Conservation (phyloP, 2,888 invertebrate genomes). For the Chrysolina americana region DNA sequence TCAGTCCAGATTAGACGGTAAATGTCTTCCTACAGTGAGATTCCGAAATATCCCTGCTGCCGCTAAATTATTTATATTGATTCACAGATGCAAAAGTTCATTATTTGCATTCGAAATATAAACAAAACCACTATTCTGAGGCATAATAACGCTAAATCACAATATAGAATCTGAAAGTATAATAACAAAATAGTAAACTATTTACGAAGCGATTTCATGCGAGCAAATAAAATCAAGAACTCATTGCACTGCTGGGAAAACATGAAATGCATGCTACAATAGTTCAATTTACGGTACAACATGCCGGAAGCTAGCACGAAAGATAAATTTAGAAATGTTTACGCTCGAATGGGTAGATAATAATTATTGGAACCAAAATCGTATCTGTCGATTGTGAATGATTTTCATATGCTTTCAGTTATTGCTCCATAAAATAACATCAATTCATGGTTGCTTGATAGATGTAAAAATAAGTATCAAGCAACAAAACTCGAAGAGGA, state of each 20-base stretch:
- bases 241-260: not conserved
- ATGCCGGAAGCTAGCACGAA: not conserved
- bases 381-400: not conserved
- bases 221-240: not conserved
- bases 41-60: too few species aligned
- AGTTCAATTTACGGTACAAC: constrained; percentile 8
- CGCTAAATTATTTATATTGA: too few species aligned
- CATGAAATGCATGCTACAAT: not conserved
- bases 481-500: too few species aligned
- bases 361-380: constrained; percentile 1
- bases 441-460: too few species aligned
- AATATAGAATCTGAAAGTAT: not conserved
- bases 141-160: too few species aligned
- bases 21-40: too few species aligned
- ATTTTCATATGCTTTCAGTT: not conserved
- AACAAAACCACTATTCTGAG: too few species aligned
- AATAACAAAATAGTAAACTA: not conserved
- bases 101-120: too few species aligned
- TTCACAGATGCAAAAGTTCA: too few species aligned
- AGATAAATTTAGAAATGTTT: constrained; percentile 5
- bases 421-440: too few species aligned
- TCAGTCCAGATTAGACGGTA: too few species aligned
- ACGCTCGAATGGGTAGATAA: constrained; percentile 13
- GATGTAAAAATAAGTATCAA: too few species aligned
- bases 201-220: not conserved